Base-by-base conservation (phyloP, 2,113 vertebrate species). In the Forbesichthys agassizii region DNA sequence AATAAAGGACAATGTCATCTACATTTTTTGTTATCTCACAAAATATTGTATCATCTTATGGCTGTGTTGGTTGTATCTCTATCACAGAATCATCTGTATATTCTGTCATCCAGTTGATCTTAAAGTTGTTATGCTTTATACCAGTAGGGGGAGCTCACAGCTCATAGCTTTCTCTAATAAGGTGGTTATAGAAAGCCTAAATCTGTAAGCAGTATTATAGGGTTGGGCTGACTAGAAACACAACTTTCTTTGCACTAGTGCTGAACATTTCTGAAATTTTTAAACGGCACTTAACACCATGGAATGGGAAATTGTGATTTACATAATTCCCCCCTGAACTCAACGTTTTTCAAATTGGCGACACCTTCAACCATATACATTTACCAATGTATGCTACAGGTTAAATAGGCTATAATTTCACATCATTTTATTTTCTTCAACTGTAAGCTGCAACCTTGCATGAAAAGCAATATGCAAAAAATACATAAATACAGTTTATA, bases 71-170 rank as follows among this genome's bases (percentile, higher is more conserved):
- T 51, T 63, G 20, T 53, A 56, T 54, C 42, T 10, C 7, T n/a
- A 11, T 9, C 64, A 48, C 27, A 36, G n/a, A 11, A 36, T 16
- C 42, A 48, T 4, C 47, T 11, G 9, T 56, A 4, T n/a, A 20
- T 6, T 14, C 20, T 20, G n/a, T 20, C 54, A 36, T 16, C n/a
- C 36, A 3, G 1, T 58, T 33, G 60, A 51, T 51, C 14, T 12
- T 47, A 20, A 9, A 16, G 10, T n/a, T 61, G 61, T 59, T 55
- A 59, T 52, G 14, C 18, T 3, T 48, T 16, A 7, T 56, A 77
- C 84, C 96, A 93, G 95, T 92, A 96, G 95, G 93, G 95, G 96
- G 95, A 90, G 93, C 94, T 93, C 92, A 89, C 88, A 94, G 80
- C 86, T 94, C 94, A 90, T 64, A 68, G 47, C 81, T 86, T 27